These are phyloP conservation scores for Drosophila bocki DNA, from an alignment of 1,140 invertebrate species.

Conservation along the genomic window DNA sequence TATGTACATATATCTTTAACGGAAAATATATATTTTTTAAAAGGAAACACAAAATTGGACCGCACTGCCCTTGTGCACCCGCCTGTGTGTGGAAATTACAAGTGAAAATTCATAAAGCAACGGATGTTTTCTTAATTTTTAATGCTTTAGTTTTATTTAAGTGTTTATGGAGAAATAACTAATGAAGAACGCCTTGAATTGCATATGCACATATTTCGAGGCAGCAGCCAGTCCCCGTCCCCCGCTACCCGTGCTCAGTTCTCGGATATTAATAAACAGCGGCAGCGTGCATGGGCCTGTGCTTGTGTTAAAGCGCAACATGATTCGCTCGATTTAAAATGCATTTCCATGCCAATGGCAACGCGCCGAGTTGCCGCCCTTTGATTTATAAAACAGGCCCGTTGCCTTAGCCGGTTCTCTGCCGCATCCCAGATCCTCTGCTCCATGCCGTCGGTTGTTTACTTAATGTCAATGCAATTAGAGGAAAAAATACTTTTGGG, in stretches of 20 bases:
- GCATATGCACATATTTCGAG: conserved; percentile 68
- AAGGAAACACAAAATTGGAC: background rate
- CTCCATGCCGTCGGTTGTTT: conserved; percentile 56
- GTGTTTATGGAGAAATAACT: conserved; percentile 83
- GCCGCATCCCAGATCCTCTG: conserved; percentile 29
- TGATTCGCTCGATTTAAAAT: conserved; percentile 81
- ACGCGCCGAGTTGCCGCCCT: conserved; percentile 79
- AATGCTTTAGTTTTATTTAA: conserved; percentile 81
- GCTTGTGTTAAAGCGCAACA: conserved; percentile 80
- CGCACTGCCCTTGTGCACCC: conserved; percentile 13
- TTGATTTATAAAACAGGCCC: conserved; percentile 76
- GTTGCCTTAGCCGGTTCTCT: conserved; percentile 30
- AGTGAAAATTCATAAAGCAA: conserved; percentile 71
- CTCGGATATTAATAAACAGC: conserved; percentile 74
- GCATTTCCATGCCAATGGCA: conserved; percentile 82
- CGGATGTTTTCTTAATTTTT: conserved; percentile 67
- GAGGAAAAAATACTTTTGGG: conserved; percentile 37
- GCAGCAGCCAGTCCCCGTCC: conserved; percentile 15
- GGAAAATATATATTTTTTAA: background rate
- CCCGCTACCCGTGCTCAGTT: conserved; percentile 15
- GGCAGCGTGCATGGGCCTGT: conserved; percentile 39
- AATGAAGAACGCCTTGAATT: conserved; percentile 77
- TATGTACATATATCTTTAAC: too few relatives aligned
- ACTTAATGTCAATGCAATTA: conserved; percentile 73
- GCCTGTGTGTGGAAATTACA: conserved; percentile 53